A percentile compares a stretch with the other conserved stretches of the same genome.
These are phyloP conservation scores for Helobdella robusta DNA, from an alignment of 2,888 invertebrate genomes.

Conservation along the genomic window DNA sequence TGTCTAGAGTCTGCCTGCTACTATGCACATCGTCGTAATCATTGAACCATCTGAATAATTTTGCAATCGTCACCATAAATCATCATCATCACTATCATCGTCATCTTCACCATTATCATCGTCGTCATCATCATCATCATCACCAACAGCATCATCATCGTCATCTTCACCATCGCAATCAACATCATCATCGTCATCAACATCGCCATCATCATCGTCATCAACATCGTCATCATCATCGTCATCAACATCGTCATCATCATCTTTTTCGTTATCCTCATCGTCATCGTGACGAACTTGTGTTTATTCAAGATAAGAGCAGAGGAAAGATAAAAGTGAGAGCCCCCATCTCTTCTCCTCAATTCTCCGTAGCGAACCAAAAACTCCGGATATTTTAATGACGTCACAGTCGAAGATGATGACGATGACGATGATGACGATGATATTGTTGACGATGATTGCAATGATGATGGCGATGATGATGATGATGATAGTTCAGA, in stretches of 20 bases:
- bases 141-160: no score
- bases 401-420: neutral
- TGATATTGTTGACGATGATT: constrained; percentile 7
- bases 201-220: neutral
- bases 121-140: no score
- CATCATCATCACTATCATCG: no score
- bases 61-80: no score
- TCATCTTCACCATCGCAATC: neutral
- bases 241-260: neutral
- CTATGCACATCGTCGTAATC: no score
- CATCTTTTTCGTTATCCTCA: neutral
- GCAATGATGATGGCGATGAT: constrained; percentile 29
- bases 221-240: neutral
- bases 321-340: constrained; percentile 47
- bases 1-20: no score
- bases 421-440: neutral
- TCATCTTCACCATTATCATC: no score
- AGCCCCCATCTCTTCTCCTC: constrained; percentile 41
- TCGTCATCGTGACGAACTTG: constrained; percentile 37
- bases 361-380: constrained; percentile 27
- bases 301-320: constrained; percentile 45
- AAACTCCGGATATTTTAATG: neutral
- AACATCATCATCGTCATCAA: neutral
- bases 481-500: constrained; percentile 29
- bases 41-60: no score